Percentiles rank a stretch among this genome's conserved stretches.
Conservation (phyloP, 2,113 vertebrate species). For the Anser cygnoides region DNA sequence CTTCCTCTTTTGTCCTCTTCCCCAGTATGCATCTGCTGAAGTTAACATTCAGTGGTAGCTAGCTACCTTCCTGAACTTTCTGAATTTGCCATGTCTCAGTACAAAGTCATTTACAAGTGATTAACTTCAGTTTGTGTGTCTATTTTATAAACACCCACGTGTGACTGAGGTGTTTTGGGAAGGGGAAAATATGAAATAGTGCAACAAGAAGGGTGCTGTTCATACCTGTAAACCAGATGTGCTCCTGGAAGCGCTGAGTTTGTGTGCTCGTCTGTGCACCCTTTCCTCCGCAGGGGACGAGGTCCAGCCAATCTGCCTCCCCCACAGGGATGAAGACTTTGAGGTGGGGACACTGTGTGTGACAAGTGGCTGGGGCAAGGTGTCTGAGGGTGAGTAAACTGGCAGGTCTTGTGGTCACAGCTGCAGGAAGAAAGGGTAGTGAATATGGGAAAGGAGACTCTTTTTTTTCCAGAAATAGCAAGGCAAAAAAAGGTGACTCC, state of each 20-base stretch:
- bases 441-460: neutral
- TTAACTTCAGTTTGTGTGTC: neutral
- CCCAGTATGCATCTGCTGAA: neutral
- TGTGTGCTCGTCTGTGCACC: neutral
- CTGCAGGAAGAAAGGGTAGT: neutral
- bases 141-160: neutral
- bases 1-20: neutral
- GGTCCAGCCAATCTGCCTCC: neutral
- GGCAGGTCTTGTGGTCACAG: neutral
- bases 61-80: neutral
- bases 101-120: neutral
- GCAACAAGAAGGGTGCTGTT: neutral
- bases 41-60: neutral
- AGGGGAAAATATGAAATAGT: neutral
- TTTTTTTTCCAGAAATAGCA: neutral
- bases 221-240: neutral
- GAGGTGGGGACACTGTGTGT: neutral
- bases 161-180: neutral
- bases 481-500: neutral
- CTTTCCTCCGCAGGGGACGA: neutral
- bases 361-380: neutral
- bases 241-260: rapidly evolving
- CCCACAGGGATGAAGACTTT: neutral
- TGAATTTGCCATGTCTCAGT: neutral
- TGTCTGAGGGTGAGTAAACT: neutral